Evolutionary conservation across 1,140 invertebrate genomes (phyloP), one percentile per base, ranked within the genome.

Genomic region (Heliconius eleuchia): DNA sequence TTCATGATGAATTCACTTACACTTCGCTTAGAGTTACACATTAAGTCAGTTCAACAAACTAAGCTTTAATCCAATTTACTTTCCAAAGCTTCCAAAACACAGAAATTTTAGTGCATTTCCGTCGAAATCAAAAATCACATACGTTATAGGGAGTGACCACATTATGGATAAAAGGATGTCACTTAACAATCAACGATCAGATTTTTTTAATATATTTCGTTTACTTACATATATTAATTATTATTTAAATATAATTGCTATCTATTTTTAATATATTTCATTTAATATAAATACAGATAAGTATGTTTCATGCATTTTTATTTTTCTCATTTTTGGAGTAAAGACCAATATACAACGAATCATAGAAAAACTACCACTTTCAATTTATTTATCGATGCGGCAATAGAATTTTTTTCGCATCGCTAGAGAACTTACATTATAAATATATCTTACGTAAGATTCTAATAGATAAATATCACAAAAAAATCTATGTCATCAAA

Each of bases 71-170:
- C 18, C 19, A 52, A 77, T 77, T 52, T 76, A 16, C 70, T 77
- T 66, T 46, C 18, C 42, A 19, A 52, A 79, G 66, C 73, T 72
- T 71, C 66, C 57, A 80, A 80, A 75, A 70, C 78, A 27, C 37
- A 46, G 70, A 72, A 39, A 60, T 73, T 76, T 79, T 80, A 80
- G 74, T 77, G 79, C 73, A 80, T 74, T 80, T 80, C 76, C 11
- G 8, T 77, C 66, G 74, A 27, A 77, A 74, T 80, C 76, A 80
- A 80, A 80, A 77, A 80, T 80, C 79, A 80, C 73, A 77, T 74
- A 77, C 73, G 76, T 80, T 74, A 80, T 71, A 76, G 76, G 39
- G 76, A 71, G 76, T 74, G 76, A 80, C 76, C 76, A 77, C 76
- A 60, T 80, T 80, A 71, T 72, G 79, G 72, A 57, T 71, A 77